phyloP scores from a whole-genome alignment of 2,113 vertebrate genomes.

The Proteles cristata region DNA sequence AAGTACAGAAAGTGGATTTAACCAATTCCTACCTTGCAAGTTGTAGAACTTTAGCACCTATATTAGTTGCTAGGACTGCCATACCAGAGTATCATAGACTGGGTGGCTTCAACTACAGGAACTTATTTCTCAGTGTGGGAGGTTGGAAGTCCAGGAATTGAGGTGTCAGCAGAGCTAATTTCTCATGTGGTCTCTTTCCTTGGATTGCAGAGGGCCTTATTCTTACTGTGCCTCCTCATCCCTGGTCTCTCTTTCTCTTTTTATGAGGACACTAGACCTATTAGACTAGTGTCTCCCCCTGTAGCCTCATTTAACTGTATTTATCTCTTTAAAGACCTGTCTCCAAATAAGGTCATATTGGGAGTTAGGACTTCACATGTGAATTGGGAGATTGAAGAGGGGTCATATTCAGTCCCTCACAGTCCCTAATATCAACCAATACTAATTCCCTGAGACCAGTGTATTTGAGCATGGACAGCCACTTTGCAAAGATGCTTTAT shows the following conservation, averaged over 20 bases:
- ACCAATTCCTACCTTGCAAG: neutral
- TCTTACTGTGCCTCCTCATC: neutral
- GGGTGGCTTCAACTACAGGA: neutral
- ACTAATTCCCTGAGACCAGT: neutral
- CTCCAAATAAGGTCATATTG: neutral
- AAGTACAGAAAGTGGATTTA: neutral
- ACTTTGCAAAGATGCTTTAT: slow-evolving; percentile 13
- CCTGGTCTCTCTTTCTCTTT: neutral
- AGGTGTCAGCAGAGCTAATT: neutral
- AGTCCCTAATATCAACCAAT: neutral
- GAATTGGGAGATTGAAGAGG: neutral
- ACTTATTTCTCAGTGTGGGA: slow-evolving; percentile 16
- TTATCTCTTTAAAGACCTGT: neutral
- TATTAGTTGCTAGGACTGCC: neutral
- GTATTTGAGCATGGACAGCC: neutral
- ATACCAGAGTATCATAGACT: neutral
- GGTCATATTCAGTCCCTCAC: neutral
- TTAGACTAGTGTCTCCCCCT: neutral
- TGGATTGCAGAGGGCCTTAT: neutral
- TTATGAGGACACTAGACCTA: neutral
- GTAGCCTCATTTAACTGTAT: neutral
- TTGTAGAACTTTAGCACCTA: neutral
- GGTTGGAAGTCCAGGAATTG: neutral
- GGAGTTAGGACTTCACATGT: neutral
- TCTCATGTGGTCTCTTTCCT: neutral